Percentiles rank a stretch among this genome's conserved stretches.
phyloP scores from a whole-genome alignment of 2,888 invertebrate genomes.

The Ennomos quercinarius region DNA sequence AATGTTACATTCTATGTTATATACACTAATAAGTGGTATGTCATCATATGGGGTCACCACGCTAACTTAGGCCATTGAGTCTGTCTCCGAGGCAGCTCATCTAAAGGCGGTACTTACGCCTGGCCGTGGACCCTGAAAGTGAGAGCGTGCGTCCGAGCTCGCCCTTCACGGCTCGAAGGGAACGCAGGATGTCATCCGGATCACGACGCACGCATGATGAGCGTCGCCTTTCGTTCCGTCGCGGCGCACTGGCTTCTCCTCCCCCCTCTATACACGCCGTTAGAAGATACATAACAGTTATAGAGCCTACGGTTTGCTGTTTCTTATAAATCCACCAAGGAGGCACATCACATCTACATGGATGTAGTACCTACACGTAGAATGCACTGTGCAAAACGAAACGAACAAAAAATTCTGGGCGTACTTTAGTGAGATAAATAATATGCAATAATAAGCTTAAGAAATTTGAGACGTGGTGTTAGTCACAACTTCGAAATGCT shows the following conservation, averaged over 20 bases:
- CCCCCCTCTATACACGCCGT: slow-evolving; percentile 56
- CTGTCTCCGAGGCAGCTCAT: not conserved
- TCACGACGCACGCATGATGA: slow-evolving; percentile 93
- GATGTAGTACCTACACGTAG: too few species aligned
- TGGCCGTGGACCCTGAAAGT: slow-evolving; percentile 88
- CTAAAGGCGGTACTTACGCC: slow-evolving; percentile 88
- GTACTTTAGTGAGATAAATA: too few species aligned
- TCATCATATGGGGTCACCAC: not conserved
- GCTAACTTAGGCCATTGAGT: slow-evolving; percentile 3
- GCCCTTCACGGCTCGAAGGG: slow-evolving; percentile 92
- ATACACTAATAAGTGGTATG: too few species aligned
- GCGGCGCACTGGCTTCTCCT: slow-evolving; percentile 65
- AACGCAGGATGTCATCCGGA: slow-evolving; percentile 93
- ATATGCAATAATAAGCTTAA: too few species aligned
- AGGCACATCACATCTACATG: too few species aligned
- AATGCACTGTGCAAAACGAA: too few species aligned
- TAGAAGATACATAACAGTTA: slow-evolving; percentile 38
- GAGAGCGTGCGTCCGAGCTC: slow-evolving; percentile 94
- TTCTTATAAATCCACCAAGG: too few species aligned
- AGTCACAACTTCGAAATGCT: too few species aligned
- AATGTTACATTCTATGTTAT: too few species aligned
- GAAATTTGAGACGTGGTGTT: too few species aligned
- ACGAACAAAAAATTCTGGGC: too few species aligned
- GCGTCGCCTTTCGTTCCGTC: slow-evolving; percentile 88
- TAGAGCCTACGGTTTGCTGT: not conserved